Base-by-base conservation (phyloP, 1,140 invertebrate genomes). In the Tetragnatha versicolor region DNA sequence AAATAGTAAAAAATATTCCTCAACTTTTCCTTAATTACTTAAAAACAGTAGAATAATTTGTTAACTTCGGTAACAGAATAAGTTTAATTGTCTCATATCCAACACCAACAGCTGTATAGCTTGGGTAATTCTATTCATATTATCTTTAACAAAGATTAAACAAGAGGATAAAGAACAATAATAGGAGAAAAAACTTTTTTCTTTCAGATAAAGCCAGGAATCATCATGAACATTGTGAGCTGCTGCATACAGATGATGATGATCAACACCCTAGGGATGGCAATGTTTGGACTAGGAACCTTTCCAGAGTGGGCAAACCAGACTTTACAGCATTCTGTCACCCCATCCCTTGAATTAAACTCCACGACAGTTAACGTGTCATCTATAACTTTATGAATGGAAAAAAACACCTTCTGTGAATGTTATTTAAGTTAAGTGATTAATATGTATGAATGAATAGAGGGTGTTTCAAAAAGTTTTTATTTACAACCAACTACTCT, bases 211-310 rank as follows among this genome's bases (percentile, higher is more conserved):
- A 89, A 92, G 68, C 91, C 92, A 25, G 93, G 94, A 2, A 90
- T 94, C 63, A 89, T 93, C 0, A 91, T 94, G 47, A 94, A 92
- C 82, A 84, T 95, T 3, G 87, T 94, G 10, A 92, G 92, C 14
- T 88, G 93, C 1, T 49, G 91, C 0, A 83, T 93, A 2, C 88
- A 93, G 3, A 90, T 90, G 81, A 80, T 89, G 0, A 88, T 91
- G 42, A 93, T 93, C 83, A 90, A 92, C 58, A 93, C 92, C 0
- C 88, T 90, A 83, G 90, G 90, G 20, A 82, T 83, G 20, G 84
- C 83, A 2, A 84, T 90, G 2, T 91, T 90, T 81, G 85, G 88
- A 78, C 82, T 91, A 0, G 80, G 89, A 4, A 84, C 85, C 47
- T 89, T 90, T 75, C 90, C 91, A 0, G 83, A 78, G 2, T 87